Percentiles rank a stretch among this genome's conserved stretches.
These are phyloP conservation scores for Chymomyza caudatula DNA, from an alignment of 2,888 invertebrate genomes.

Conservation along the genomic window DNA sequence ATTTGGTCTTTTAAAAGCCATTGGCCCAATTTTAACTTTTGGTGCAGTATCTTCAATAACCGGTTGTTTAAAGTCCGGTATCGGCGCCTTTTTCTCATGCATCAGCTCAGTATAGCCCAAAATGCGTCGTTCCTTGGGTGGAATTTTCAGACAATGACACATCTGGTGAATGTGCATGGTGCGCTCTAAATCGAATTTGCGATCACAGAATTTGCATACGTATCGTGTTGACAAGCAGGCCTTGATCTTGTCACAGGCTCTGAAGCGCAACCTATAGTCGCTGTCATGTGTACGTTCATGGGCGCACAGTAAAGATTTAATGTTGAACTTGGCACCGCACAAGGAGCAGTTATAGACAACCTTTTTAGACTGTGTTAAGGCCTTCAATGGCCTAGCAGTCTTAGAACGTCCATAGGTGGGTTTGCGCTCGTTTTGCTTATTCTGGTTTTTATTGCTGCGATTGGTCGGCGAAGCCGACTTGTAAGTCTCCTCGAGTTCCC, in stretches of 20 bases:
- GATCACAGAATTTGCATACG: slow-evolving; percentile 54
- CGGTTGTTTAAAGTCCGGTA: slow-evolving; percentile 45
- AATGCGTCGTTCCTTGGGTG: slow-evolving; percentile 57
- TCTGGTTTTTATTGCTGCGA: slow-evolving; percentile 13
- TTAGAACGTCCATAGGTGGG: slow-evolving; percentile 1
- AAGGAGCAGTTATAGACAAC: slow-evolving; percentile 37
- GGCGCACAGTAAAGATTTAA: slow-evolving; percentile 54
- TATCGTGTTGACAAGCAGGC: slow-evolving; percentile 23
- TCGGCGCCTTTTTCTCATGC: slow-evolving; percentile 59
- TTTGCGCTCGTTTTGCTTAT: slow-evolving; percentile 13
- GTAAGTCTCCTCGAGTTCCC: neutral
- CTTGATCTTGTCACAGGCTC: neutral
- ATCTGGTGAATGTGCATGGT: slow-evolving; percentile 59
- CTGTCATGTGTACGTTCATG: slow-evolving; percentile 51
- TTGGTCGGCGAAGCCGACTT: neutral
- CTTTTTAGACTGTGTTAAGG: neutral
- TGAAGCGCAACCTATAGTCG: slow-evolving; percentile 49
- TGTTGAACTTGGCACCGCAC: slow-evolving; percentile 51
- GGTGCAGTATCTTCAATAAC: neutral
- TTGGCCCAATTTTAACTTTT: too few relatives aligned
- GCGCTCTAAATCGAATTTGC: slow-evolving; percentile 52
- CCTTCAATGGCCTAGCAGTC: neutral
- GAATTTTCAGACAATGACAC: slow-evolving; percentile 55
- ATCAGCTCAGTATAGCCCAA: slow-evolving; percentile 52
- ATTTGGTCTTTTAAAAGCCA: too few relatives aligned